Base-by-base conservation (phyloP, 1,140 invertebrate species). In the Delia radicum region DNA sequence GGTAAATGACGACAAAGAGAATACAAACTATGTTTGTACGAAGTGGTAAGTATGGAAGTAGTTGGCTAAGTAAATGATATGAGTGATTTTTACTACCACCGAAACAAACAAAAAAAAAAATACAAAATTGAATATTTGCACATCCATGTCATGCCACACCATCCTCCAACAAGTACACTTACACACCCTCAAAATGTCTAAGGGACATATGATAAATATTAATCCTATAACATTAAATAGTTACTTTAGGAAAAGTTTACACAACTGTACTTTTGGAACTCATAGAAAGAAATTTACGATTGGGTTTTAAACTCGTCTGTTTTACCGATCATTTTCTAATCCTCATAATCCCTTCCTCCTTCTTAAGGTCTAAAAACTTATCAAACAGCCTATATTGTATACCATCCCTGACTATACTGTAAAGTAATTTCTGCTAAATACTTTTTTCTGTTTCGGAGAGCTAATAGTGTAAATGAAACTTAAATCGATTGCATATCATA, bases 101-200 rank as follows among this genome's bases (percentile, higher is more conserved):
- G 24, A 55, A 55, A 21, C n/a, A n/a, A n/a, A n/a, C n/a, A n/a
- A n/a, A n/a, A n/a, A n/a, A n/a, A n/a, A n/a, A n/a, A n/a, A n/a
- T n/a, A n/a, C n/a, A n/a, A 55, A 55, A 55, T 55, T 55, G 48
- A 55, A 55, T 55, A 55, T 55, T 55, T 55, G 48, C 48, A 55
- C 48, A 55, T 21, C 48, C 48, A 55, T 55, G 48, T 55, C 48
- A 55, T 55, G 48, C 21, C 48, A 55, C 48, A 55, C 48, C 48
- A 55, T 55, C 48, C 15, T 48, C 46, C 48, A 55, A 21, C 18
- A 55, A 21, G n/a, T 15, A 42, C 37, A 42, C 37, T 15, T 42
- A 42, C 37, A 10, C 10, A 33, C 2, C 8, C 15, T 12, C 37
- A 42, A 6, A 1, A 10, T 42, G 37, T 13, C 7, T n/a, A n/a